These are phyloP conservation scores for Xestobium rufovillosum DNA, from an alignment of 2,888 invertebrate species.

Conservation along the genomic window DNA sequence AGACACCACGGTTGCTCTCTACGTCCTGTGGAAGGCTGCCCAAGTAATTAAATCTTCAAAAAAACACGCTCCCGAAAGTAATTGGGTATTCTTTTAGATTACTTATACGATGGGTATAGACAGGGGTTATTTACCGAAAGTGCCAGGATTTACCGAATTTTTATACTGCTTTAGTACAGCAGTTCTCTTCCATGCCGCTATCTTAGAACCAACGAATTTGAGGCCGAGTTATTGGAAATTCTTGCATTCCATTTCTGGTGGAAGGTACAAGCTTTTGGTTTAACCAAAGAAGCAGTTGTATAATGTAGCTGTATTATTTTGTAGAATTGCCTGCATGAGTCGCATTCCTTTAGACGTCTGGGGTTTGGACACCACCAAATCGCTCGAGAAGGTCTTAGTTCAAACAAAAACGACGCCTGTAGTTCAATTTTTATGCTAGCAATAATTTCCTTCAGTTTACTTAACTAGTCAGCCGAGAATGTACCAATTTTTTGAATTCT, in stretches of 20 bases:
- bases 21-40: slow-evolving; percentile 73
- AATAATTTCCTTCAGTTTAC: slow-evolving; percentile 25
- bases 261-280: slow-evolving; percentile 43
- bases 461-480: no score
- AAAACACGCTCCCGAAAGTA: neutral
- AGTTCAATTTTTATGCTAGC: slow-evolving; percentile 14
- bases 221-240: slow-evolving; percentile 80
- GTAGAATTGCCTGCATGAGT: slow-evolving; percentile 54
- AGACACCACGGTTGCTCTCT: slow-evolving; percentile 70
- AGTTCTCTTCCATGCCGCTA: slow-evolving; percentile 67
- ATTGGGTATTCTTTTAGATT: slow-evolving; percentile 47
- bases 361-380: slow-evolving; percentile 50
- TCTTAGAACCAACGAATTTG: slow-evolving; percentile 70
- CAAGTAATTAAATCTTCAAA: slow-evolving; percentile 59
- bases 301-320: slow-evolving; percentile 17
- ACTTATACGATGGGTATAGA: slow-evolving; percentile 65
- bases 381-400: slow-evolving; percentile 42
- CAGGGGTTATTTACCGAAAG: slow-evolving; percentile 55
- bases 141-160: slow-evolving; percentile 62
- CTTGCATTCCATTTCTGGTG: slow-evolving; percentile 64
- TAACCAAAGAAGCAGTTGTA: slow-evolving; percentile 4
- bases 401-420: slow-evolving; percentile 41
- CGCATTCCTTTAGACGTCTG: slow-evolving; percentile 52
- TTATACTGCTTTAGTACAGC: slow-evolving; percentile 73
- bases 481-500: no score